phyloP scores from a whole-genome alignment of 2,797 vertebrate species.

The Tenualosa ilisha region DNA sequence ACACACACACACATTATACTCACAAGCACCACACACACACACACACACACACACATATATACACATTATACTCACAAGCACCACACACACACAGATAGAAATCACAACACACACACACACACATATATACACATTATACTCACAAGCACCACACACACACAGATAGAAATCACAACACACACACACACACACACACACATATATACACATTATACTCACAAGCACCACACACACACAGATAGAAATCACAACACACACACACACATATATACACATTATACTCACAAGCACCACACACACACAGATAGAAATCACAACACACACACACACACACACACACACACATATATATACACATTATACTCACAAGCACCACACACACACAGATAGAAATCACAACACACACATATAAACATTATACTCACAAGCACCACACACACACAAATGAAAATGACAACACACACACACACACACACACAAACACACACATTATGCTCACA shows the following conservation, averaged over 20 bases:
- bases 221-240: too few relatives aligned
- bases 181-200: too few relatives aligned
- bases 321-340: conserved; percentile 2
- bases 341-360: background rate
- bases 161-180: too few relatives aligned
- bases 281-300: background rate
- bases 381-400: background rate
- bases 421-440: too few relatives aligned
- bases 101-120: too few relatives aligned
- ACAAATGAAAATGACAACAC: background rate
- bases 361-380: background rate
- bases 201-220: too few relatives aligned
- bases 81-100: too few relatives aligned
- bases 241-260: background rate
- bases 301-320: background rate
- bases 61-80: too few relatives aligned
- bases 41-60: background rate
- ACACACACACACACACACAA: background rate
- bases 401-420: too few relatives aligned
- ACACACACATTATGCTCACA: background rate
- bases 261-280: background rate
- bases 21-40: background rate
- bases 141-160: too few relatives aligned
- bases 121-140: too few relatives aligned
- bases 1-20: background rate